These are phyloP conservation scores for Fringilla coelebs DNA, from an alignment of 2,797 vertebrate species.

Conservation along the genomic window DNA sequence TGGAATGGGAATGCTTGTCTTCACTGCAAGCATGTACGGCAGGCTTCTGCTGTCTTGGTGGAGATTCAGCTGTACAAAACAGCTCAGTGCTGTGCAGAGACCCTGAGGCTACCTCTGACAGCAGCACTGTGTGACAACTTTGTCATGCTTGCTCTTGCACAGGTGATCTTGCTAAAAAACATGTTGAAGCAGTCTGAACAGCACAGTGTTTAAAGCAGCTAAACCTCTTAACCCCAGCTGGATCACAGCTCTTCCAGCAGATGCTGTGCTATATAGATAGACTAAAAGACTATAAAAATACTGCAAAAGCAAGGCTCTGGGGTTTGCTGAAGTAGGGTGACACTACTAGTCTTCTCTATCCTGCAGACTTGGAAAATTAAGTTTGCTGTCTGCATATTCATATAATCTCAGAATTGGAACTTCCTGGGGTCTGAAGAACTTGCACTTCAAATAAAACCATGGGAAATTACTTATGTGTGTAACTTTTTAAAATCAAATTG, in stretches of 20 bases:
- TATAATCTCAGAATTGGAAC: background rate
- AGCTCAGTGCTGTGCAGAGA: background rate
- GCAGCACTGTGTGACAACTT: background rate
- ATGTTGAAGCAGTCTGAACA: background rate
- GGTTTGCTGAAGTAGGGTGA: background rate
- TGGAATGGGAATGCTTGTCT: background rate
- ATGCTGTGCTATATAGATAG: background rate
- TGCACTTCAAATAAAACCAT: background rate
- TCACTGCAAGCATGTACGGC: background rate
- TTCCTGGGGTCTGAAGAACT: background rate
- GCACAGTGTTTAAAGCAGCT: background rate
- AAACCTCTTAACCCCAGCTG: background rate
- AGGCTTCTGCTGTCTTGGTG: background rate
- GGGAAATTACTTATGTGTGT: fast-evolving
- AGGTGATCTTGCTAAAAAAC: background rate
- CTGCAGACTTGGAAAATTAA: background rate
- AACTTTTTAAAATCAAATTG: background rate
- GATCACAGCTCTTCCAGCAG: background rate
- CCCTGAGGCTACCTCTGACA: background rate
- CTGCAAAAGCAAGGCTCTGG: background rate
- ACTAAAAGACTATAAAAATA: background rate
- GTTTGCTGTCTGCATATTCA: background rate
- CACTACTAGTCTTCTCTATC: background rate
- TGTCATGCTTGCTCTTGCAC: background rate
- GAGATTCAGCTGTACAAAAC: background rate